A percentile compares a stretch with the other conserved stretches of the same genome.
These are phyloP conservation scores for Perizoma flavofasciatum DNA, from an alignment of 2,888 invertebrate species.

Conservation along the genomic window DNA sequence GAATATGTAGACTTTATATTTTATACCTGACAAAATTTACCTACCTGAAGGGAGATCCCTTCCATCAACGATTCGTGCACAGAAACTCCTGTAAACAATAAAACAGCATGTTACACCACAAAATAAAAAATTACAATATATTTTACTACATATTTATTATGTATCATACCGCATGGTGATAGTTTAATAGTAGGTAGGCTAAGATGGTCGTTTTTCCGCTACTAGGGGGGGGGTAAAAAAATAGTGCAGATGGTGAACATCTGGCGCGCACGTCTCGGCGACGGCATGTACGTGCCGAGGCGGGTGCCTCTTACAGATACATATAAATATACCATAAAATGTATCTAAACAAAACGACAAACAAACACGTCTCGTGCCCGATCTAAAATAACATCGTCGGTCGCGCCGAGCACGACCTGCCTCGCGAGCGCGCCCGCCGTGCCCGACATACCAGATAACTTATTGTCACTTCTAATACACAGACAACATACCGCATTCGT, in stretches of 20 bases:
- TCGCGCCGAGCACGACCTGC: constrained; percentile 35
- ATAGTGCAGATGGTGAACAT: constrained; percentile 25
- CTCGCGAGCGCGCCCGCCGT: constrained; percentile 35
- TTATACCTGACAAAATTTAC: constrained; percentile 6
- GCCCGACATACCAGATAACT: constrained; percentile 46
- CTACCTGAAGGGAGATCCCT: constrained; percentile 74
- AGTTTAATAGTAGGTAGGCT: background rate
- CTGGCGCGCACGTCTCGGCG: constrained; percentile 25
- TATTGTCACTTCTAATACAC: constrained; percentile 45
- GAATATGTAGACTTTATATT: no score
- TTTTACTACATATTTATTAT: background rate
- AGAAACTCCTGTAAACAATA: constrained; percentile 57
- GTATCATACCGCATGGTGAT: constrained; percentile 2
- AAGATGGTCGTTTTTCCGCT: background rate
- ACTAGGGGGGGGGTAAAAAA: constrained; percentile 18
- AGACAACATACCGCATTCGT: constrained; percentile 27
- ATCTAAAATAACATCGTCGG: constrained; percentile 64
- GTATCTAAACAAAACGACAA: constrained; percentile 55
- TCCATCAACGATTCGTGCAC: constrained; percentile 71
- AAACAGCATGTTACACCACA: background rate
- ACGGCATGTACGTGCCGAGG: constrained; percentile 4
- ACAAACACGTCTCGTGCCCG: constrained; percentile 57
- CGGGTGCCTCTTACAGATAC: constrained; percentile 18
- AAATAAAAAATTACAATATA: background rate
- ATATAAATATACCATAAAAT: constrained; percentile 51